These are phyloP conservation scores for Bovichtus diacanthus DNA, from an alignment of 2,797 vertebrate genomes.

Conservation along the genomic window DNA sequence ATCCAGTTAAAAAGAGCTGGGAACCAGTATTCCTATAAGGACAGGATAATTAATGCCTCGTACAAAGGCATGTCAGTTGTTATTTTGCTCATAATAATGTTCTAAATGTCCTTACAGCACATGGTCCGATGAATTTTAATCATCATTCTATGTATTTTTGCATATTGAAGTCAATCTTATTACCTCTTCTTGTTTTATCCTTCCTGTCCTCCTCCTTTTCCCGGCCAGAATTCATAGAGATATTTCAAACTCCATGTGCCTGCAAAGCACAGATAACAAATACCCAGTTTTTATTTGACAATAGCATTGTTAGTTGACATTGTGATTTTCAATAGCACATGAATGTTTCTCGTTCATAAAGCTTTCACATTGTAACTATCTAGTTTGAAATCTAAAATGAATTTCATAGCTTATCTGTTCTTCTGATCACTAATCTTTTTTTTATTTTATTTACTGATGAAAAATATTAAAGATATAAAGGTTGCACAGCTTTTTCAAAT, in stretches of 20 bases:
- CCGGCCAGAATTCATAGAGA: not conserved
- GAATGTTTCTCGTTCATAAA: not conserved
- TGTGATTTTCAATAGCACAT: not conserved
- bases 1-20: not conserved
- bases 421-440: not conserved
- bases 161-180: not conserved
- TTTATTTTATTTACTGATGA: not conserved
- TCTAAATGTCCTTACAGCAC: not conserved
- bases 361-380: not conserved
- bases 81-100: not conserved
- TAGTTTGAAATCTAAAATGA: not conserved
- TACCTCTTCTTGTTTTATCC: constrained; percentile 47
- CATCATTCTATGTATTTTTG: not conserved
- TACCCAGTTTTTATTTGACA: not conserved
- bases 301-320: not conserved
- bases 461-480: not conserved
- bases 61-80: not conserved
- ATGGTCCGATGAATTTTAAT: not conserved
- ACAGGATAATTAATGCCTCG: not conserved
- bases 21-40: not conserved
- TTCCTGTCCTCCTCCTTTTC: not conserved
- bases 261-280: constrained; percentile 27
- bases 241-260: constrained; percentile 42
- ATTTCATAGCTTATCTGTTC: not conserved
- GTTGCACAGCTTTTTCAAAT: not conserved